Base-by-base conservation (phyloP, 2,797 vertebrate species). In the Hypotaenidia philippensis region DNA sequence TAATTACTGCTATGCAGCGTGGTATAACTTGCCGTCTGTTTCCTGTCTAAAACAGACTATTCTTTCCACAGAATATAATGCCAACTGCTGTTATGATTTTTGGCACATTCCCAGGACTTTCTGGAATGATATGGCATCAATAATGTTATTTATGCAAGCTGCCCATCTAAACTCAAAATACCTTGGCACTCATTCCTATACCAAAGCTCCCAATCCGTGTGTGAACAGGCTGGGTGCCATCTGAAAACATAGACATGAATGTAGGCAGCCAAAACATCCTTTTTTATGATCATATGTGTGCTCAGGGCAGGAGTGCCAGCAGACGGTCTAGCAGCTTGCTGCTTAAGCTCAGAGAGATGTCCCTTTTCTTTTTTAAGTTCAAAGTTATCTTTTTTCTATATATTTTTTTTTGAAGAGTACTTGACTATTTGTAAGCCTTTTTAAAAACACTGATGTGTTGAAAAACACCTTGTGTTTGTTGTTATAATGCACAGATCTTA, bases 61-160 rank as follows among this genome's bases (percentile, higher is more conserved):
- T 89, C 68, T 85, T 65, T 63, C 72, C 81, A 90, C 36, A 87
- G 81, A 93, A 88, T 87, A 61, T 45, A 77, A 89, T 96, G 86
- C 40, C 64, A 93, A 63, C 66, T 94, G 56, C 40, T 60, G 41
- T 64, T 91, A 79, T 22, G 76, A 87, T 90, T 93, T 89, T 83
- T 95, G 92, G 84, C 87, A 70, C 31, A 41, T 32, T 69, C 59
- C n/a, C 32, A 25, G 83, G 66, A 89, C 44, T 94, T 90, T 94
- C 60, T 90, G 82, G 90, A 90, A 68, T 89, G 68, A 57, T 86
- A 85, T 61, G 45, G 69, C 78, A 95, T 87, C 0, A 0, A 53
- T 63, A 77, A 90, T 19, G 81, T 65, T 96, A 93, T 95, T 96
- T 96, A 88, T 79, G 68, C 79, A 93, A 93, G 87, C 78, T 93